Base-by-base conservation (phyloP, 2,888 invertebrate genomes). In the Pterobdella sp. region DNA sequence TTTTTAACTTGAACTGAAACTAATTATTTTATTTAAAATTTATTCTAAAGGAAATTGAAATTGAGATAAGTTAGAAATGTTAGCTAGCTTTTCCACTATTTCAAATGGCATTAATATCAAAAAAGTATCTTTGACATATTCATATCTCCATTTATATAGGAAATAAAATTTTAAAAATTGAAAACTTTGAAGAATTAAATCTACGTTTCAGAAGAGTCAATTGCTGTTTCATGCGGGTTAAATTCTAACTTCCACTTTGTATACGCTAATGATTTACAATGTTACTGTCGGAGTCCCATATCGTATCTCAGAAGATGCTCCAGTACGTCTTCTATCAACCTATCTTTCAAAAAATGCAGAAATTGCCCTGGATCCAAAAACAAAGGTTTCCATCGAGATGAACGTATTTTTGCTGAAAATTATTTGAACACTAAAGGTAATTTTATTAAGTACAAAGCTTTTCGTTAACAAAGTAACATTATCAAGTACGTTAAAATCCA, bases 221-320 rank as follows among this genome's bases (percentile, higher is more conserved):
- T 37, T 36, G 36, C 67, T 2, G 36, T 36, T 29, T 35, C 67
- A 22, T 67, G 67, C 29, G 37, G 37, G 10, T 4, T 67, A 22
- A 37, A 35, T 0, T 67, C 67, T 1, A 67, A 67, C 37, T 67
- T 26, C 29, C 67, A 67, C 67, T 67, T 67, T 29, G 67, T 67
- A 18, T 67, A 37, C 67, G 42, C 37, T n/a, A 67, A 36, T 1
- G 67, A 67, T n/a, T 29, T n/a, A 26, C 35, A 67, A 22, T 67
- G 67, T 37, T 67, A 37, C 67, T 67, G 67, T 37, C 34, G 67
- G 36, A 67, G 67, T 36, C 67, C 67, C 36, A 67, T 67, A 22
- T 36, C 36, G 3, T 67, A 67, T 37, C n/a, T 67, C 1, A 35
- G 42, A n/a, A 67, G 26, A 7, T 67, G 67, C 37, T 67, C 35